Evolutionary conservation across 2,113 vertebrate species (phyloP), one percentile per base, ranked within the genome.

Genomic region (Chrysemys picta): DNA sequence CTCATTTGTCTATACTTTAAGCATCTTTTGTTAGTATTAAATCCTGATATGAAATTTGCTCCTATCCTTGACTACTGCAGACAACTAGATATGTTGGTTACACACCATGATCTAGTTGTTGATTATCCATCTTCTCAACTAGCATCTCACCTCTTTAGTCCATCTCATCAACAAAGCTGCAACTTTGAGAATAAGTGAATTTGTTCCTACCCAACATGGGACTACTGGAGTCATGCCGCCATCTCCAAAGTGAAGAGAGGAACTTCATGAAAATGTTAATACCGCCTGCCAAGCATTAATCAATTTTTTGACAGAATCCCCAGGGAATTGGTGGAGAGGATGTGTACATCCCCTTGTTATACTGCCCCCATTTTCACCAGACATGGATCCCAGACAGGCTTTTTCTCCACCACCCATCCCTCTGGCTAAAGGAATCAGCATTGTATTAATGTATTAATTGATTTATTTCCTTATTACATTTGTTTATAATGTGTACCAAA

Each of bases 141-240:
- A 45, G 35, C 0, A 0, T 5, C 31, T 85, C 54, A 19, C 7
- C 5, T 22, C n/a, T 45, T 22, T 25, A 45, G 38, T 45, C 42
- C 1, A 10, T 29, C 3, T 50, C 25, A 79, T 1, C 2, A 62
- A 85, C 90, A n/a, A 6, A 9, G 1, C 25, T n/a, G 4, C 6
- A 21, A 17, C 45, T 3, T 16, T 29, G 52, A 76, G 17, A 76
- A 45, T 45, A 25, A 76, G 38, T 76, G 72, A 76, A 76, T 42
- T 76, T 45, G 22, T 45, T 45, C 22, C 72, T 13, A 13, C 38
- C 72, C 14, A 57, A 35, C 11, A 54, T 27, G 5, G 5, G 50
- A 57, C 38, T 22, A 56, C 45, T 80, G 42, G 65, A 49, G 12
- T 19, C 25, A 49, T 78, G 31, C 17, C 35, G 10, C 3, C 6